A percentile compares a stretch with the other conserved stretches of the same genome.
These are phyloP conservation scores for Adelosebastes latens DNA, from an alignment of 2,797 vertebrate genomes.

Conservation along the genomic window DNA sequence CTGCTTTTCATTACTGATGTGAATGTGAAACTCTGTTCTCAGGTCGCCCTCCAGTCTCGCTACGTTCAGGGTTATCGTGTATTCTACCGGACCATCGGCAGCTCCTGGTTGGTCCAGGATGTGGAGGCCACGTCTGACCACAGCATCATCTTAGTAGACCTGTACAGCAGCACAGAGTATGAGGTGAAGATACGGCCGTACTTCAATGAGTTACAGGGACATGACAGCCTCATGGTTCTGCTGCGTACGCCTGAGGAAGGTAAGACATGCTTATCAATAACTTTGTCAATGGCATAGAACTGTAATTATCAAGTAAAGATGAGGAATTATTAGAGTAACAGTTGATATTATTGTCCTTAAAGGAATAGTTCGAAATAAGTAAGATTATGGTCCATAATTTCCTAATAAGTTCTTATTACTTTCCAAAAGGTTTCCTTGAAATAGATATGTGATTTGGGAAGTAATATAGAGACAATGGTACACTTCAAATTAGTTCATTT, in stretches of 20 bases:
- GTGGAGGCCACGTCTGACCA: constrained; percentile 82
- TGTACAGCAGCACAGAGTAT: constrained; percentile 86
- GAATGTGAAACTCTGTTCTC: constrained; percentile 22
- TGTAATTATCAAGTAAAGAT: not conserved
- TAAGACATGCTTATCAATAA: constrained; percentile 61
- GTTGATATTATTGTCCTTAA: not conserved
- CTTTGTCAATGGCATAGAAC: not conserved
- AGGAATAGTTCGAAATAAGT: not conserved
- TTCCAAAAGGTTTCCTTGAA: not conserved
- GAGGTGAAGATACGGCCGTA: constrained; percentile 94
- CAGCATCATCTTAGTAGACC: constrained; percentile 82
- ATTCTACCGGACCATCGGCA: constrained; percentile 85
- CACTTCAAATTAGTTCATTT: not conserved
- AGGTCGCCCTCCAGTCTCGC: constrained; percentile 88
- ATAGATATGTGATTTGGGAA: not conserved
- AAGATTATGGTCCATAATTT: not conserved
- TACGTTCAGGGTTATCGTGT: constrained; percentile 92
- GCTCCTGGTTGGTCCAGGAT: constrained; percentile 86
- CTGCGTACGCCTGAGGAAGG: constrained; percentile 90
- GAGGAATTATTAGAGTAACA: not conserved
- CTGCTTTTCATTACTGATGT: constrained; percentile 7
- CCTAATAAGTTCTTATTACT: not conserved
- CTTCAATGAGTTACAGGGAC: constrained; percentile 90
- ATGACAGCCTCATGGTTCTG: constrained; percentile 87
- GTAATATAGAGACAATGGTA: not conserved